phyloP scores from a whole-genome alignment of 1,140 invertebrate species.

The Gerris buenoi region DNA sequence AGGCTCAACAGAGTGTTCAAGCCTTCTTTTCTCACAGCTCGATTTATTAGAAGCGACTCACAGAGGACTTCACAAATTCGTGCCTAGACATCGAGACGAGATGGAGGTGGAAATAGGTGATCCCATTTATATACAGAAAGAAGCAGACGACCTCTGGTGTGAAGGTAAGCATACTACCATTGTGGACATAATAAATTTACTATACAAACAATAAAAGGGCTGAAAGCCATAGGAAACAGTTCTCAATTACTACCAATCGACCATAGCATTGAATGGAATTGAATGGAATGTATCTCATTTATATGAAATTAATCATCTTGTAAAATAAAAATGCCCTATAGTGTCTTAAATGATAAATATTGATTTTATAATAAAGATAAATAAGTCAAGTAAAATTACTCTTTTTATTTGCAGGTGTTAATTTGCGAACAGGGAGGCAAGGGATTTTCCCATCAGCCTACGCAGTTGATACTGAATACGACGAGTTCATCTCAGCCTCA shows the following conservation, averaged over 20 bases:
- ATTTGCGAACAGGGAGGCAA: slow-evolving; percentile 75
- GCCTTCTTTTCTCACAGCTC: slow-evolving; percentile 58
- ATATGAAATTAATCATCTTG: no score
- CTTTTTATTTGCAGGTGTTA: slow-evolving; percentile 62
- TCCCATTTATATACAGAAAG: slow-evolving; percentile 89
- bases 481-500: slow-evolving; percentile 75
- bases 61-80: slow-evolving; percentile 84
- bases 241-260: no score
- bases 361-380: no score
- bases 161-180: no score
- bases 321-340: no score
- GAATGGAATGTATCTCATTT: no score
- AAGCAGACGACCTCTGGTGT: slow-evolving; percentile 94
- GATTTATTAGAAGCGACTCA: slow-evolving; percentile 89
- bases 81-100: slow-evolving; percentile 86
- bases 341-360: no score
- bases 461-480: slow-evolving; percentile 89
- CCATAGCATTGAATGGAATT: no score
- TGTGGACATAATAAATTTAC: no score
- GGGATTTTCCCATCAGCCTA: slow-evolving; percentile 95
- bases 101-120: slow-evolving; percentile 94
- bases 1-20: slow-evolving; percentile 37
- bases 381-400: no score
- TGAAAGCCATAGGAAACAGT: no score
- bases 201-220: no score